Percentiles rank a stretch among this genome's conserved stretches.
phyloP scores from a whole-genome alignment of 2,888 invertebrate species.

The Lasioglossum marginatum region DNA sequence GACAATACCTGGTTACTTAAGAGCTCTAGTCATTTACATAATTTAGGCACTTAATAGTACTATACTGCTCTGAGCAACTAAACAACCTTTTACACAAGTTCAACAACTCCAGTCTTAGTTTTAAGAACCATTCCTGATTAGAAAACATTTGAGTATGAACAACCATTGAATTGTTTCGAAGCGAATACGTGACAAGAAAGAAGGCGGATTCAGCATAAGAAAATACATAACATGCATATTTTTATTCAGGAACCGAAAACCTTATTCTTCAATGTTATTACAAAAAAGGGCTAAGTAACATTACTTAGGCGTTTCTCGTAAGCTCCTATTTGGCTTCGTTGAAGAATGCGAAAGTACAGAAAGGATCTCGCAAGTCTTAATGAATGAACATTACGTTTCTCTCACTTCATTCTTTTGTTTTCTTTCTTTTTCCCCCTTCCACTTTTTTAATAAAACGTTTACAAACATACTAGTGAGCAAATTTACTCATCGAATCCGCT shows the following conservation, averaged over 20 bases:
- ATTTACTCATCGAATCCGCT: slow-evolving; percentile 26
- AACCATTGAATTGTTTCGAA: not conserved
- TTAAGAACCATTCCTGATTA: not conserved
- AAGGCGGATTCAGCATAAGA: slow-evolving; percentile 35
- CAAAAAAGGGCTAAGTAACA: slow-evolving; percentile 40
- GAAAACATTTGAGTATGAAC: not conserved
- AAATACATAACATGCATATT: slow-evolving; percentile 35
- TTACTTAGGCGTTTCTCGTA: slow-evolving; percentile 52
- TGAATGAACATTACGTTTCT: not conserved
- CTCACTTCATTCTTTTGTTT: not conserved
- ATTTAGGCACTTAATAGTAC: not conserved
- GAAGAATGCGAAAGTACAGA: slow-evolving; percentile 40
- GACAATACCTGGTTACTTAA: not conserved
- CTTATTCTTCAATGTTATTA: slow-evolving; percentile 51
- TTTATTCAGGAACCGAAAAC: slow-evolving; percentile 58
- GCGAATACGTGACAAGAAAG: slow-evolving; percentile 11
- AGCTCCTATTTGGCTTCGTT: slow-evolving; percentile 62
- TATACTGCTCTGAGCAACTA: not conserved
- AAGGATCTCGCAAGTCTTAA: slow-evolving; percentile 31
- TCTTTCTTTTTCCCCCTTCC: not conserved
- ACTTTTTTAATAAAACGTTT: slow-evolving; percentile 18
- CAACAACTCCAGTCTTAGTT: not conserved
- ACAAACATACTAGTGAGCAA: slow-evolving; percentile 53
- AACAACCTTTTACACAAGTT: not conserved
- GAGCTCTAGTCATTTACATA: not conserved